These are phyloP conservation scores for Nothobranchius kuhntae DNA, from an alignment of 2,113 vertebrate genomes.

Conservation along the genomic window DNA sequence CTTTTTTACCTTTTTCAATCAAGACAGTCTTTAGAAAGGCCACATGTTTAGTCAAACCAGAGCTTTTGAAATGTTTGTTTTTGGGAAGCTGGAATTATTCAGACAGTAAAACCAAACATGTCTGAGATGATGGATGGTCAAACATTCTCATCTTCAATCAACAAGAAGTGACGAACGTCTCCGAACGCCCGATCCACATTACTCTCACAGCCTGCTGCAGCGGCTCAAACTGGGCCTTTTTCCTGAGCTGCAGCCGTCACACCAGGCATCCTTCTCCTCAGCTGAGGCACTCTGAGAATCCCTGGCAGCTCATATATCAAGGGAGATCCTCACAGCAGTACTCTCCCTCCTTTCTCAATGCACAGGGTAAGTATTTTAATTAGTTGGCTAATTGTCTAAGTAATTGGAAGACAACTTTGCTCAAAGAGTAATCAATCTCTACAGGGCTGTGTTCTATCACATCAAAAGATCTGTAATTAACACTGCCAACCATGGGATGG, in stretches of 20 bases:
- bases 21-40: conserved; percentile 20
- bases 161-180: conserved; percentile 42
- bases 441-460: conserved; percentile 96
- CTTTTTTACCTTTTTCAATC: conserved; percentile 3
- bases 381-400: conserved; percentile 99
- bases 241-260: conserved; percentile 41
- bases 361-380: conserved; percentile 99
- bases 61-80: conserved; percentile 48
- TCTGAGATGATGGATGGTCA: conserved; percentile 33
- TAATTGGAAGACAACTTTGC: conserved; percentile 99
- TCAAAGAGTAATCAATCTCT: conserved; percentile 99
- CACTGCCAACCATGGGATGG: conserved; percentile 84
- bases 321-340: conserved; percentile 78
- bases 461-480: conserved; percentile 99
- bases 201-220: conserved; percentile 30
- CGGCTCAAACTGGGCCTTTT: conserved; percentile 34
- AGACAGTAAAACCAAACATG: conserved; percentile 12
- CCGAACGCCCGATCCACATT: conserved; percentile 43
- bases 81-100: conserved; percentile 27
- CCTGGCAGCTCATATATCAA: conserved; percentile 88
- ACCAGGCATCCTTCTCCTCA: conserved; percentile 55
- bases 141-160: conserved; percentile 56
- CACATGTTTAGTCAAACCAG: conserved; percentile 25
- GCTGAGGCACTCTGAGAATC: conserved; percentile 69
- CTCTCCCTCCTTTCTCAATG: conserved; percentile 90